These are phyloP conservation scores for Aphyosemion australe DNA, from an alignment of 2,113 vertebrate species.

Conservation along the genomic window DNA sequence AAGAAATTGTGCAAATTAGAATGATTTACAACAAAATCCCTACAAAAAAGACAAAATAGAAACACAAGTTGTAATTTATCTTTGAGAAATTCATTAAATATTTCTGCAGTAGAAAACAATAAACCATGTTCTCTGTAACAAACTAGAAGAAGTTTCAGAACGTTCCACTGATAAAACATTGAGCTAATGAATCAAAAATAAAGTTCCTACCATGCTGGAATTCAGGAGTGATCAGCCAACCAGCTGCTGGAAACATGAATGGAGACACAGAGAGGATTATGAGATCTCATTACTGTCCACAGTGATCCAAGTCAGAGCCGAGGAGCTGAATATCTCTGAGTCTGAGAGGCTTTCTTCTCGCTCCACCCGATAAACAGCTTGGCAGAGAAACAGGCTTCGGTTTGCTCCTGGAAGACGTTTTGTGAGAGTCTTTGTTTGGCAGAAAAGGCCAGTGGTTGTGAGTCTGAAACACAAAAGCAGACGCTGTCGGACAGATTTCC, in stretches of 20 bases:
- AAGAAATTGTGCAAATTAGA: no score
- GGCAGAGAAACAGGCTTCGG: conserved; percentile 36
- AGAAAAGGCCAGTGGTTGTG: conserved; percentile 35
- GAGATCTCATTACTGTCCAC: conserved; percentile 44
- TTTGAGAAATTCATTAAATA: no score
- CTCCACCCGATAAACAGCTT: conserved; percentile 23
- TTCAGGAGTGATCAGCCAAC: conserved; percentile 13
- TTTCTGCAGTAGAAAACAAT: no score
- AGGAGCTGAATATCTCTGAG: conserved; percentile 42
- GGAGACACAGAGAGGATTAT: conserved; percentile 26
- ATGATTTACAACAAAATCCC: no score
- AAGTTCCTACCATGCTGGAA: conserved; percentile 68
- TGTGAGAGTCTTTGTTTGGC: conserved; percentile 62
- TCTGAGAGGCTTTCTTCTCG: not conserved
- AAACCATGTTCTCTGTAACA: no score
- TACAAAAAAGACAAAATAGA: no score
- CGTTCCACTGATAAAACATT: no score
- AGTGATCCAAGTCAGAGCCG: conserved; percentile 37
- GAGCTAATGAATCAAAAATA: conserved; percentile 12
- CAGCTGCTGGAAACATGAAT: conserved; percentile 23
- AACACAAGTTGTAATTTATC: no score
- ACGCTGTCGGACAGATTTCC: conserved; percentile 53
- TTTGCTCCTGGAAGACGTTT: conserved; percentile 40
- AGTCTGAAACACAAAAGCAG: conserved; percentile 56
- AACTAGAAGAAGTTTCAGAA: no score